phyloP scores from a whole-genome alignment of 2,113 vertebrate genomes.

The Vanacampus margaritifer region DNA sequence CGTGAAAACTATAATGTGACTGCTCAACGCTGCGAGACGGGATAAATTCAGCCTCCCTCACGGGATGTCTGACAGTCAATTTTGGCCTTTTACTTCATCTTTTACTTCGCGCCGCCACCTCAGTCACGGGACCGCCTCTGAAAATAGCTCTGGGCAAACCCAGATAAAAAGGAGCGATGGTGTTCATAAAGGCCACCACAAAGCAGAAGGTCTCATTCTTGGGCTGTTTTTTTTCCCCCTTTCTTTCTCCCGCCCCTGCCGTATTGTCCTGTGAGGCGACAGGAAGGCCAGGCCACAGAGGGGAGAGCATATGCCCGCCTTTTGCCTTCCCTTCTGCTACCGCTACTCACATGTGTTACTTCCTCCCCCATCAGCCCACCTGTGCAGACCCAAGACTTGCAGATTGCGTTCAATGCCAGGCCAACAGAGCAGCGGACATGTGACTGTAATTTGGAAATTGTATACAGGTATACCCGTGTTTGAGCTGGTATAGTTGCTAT shows the following conservation, averaged over 20 bases:
- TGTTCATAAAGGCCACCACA: constrained; percentile 13
- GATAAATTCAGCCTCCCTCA: constrained; percentile 53
- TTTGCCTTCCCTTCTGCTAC: constrained; percentile 40
- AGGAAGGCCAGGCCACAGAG: constrained; percentile 52
- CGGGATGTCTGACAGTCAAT: constrained; percentile 37
- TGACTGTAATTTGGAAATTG: background rate
- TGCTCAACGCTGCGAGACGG: constrained; percentile 35
- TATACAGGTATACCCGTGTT: background rate
- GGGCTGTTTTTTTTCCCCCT: constrained; percentile 5
- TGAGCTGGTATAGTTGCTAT: background rate
- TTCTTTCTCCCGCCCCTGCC: constrained; percentile 21
- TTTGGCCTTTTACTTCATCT: constrained; percentile 40
- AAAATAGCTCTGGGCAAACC: constrained; percentile 40
- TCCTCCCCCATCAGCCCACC: constrained; percentile 58
- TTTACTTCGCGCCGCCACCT: background rate
- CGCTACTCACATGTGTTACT: constrained; percentile 56
- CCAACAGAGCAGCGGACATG: background rate
- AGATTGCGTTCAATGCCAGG: constrained; percentile 1
- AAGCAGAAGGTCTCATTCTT: background rate
- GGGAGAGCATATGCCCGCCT: constrained; percentile 61
- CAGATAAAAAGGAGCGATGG: background rate
- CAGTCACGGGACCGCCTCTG: constrained; percentile 31
- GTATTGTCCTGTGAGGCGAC: constrained; percentile 47
- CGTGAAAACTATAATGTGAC: constrained; percentile 24
- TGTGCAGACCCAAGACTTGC: constrained; percentile 33